Conservation (phyloP, 1,140 invertebrate genomes). For the Cotesia typhae region DNA sequence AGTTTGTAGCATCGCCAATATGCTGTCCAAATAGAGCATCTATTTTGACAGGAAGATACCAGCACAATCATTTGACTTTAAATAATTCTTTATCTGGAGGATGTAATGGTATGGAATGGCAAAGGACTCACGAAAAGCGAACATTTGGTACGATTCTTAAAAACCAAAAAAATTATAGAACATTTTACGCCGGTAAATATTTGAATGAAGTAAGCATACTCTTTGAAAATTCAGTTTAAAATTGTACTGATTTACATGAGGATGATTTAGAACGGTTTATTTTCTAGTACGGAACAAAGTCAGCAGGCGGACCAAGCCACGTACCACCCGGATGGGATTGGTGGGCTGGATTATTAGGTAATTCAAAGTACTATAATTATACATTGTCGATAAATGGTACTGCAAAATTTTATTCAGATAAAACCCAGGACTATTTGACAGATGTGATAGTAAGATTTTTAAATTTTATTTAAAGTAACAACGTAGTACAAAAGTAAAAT, state of each 20-base stretch:
- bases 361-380: constrained; percentile 90
- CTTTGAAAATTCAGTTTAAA: too few relatives aligned
- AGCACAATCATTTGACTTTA: constrained; percentile 81
- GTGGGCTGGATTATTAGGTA: constrained; percentile 83
- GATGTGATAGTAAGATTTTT: constrained; percentile 79
- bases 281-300: constrained; percentile 71
- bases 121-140: constrained; percentile 69
- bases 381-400: constrained; percentile 84
- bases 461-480: constrained; percentile 8
- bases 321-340: constrained; percentile 84
- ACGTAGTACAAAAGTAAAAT: not conserved
- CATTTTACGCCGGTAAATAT: constrained; percentile 89
- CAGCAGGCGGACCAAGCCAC: constrained; percentile 70
- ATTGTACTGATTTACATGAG: not conserved
- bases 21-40: constrained; percentile 91
- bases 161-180: constrained; percentile 72
- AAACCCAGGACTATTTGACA: constrained; percentile 77
- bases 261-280: constrained; percentile 27
- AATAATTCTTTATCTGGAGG: constrained; percentile 84
- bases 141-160: constrained; percentile 77
- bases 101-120: constrained; percentile 78
- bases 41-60: constrained; percentile 84
- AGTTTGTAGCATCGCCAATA: constrained; percentile 83
- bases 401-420: constrained; percentile 67
- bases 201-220: constrained; percentile 74